Evolutionary conservation across 1,140 invertebrate species (phyloP).

Genomic region (Arion vulgaris): DNA sequence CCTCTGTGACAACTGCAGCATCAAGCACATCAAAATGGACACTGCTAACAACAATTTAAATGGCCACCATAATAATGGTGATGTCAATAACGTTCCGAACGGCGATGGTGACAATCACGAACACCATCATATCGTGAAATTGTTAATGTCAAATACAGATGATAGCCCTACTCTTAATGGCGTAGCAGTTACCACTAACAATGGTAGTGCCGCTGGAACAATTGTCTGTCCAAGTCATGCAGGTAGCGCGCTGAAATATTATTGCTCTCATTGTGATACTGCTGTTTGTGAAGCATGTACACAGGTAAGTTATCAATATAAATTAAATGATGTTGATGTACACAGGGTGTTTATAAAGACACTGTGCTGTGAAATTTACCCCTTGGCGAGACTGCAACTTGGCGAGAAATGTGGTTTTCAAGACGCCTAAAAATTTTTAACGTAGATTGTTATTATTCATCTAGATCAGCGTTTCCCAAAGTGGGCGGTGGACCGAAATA

Average conservation of each 20-base stretch:
- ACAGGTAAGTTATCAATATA: conserved; percentile 6
- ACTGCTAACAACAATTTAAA: conserved; percentile 34
- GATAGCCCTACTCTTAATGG: not conserved
- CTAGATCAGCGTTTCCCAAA: too few relatives aligned
- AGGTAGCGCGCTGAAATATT: conserved; percentile 74
- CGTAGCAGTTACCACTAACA: conserved; percentile 52
- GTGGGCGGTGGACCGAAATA: too few relatives aligned
- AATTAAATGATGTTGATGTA: too few relatives aligned
- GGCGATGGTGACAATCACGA: not conserved
- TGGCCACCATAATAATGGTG: conserved; percentile 1
- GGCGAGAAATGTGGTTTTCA: too few relatives aligned
- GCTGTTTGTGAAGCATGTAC: conserved; percentile 76
- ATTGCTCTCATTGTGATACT: conserved; percentile 76
- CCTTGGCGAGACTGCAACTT: too few relatives aligned
- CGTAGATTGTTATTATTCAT: too few relatives aligned
- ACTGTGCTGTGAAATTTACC: too few relatives aligned
- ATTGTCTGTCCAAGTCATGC: conserved; percentile 71
- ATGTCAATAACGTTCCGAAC: not conserved
- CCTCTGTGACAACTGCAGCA: conserved; percentile 67
- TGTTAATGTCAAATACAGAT: not conserved
- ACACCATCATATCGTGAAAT: conserved; percentile 21
- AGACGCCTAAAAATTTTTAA: too few relatives aligned
- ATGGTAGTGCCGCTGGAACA: conserved; percentile 45
- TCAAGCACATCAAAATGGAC: conserved; percentile 52
- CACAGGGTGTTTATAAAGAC: too few relatives aligned